Evolutionary conservation across 1,140 invertebrate genomes (phyloP).

Genomic region (Drosophila oshimai): DNA sequence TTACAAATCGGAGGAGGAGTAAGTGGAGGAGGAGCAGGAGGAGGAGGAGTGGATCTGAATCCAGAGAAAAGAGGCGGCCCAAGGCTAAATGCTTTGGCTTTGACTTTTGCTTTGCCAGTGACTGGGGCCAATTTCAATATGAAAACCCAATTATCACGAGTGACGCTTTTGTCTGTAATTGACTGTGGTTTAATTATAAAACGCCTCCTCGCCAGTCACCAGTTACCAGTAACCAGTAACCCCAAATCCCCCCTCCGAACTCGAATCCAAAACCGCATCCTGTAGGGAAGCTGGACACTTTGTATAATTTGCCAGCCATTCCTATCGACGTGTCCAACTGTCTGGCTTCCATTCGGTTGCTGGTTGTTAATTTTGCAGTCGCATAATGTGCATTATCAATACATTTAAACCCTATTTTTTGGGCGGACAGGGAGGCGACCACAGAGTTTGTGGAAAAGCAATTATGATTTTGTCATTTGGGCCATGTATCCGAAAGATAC

Average conservation of each 20-base stretch:
- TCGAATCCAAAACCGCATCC: constrained; percentile 58
- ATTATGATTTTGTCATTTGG: constrained; percentile 78
- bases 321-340: neutral
- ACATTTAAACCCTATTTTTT: constrained; percentile 64
- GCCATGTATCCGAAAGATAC: constrained; percentile 61
- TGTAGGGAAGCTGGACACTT: constrained; percentile 46
- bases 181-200: constrained; percentile 80
- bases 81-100: constrained; percentile 31
- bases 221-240: neutral
- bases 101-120: neutral
- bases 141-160: constrained; percentile 78
- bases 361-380: constrained; percentile 68
- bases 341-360: constrained; percentile 34
- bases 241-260: neutral
- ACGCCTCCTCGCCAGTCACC: constrained; percentile 54
- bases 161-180: constrained; percentile 81
- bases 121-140: constrained; percentile 64
- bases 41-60: no score
- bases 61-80: constrained; percentile 16
- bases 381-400: constrained; percentile 78
- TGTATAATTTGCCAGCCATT: constrained; percentile 57
- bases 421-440: constrained; percentile 12
- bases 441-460: constrained; percentile 72
- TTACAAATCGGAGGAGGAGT: constrained; percentile 44
- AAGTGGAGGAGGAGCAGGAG: neutral